These are phyloP conservation scores for Ciconia boyciana DNA, from an alignment of 2,113 vertebrate genomes.

Conservation along the genomic window DNA sequence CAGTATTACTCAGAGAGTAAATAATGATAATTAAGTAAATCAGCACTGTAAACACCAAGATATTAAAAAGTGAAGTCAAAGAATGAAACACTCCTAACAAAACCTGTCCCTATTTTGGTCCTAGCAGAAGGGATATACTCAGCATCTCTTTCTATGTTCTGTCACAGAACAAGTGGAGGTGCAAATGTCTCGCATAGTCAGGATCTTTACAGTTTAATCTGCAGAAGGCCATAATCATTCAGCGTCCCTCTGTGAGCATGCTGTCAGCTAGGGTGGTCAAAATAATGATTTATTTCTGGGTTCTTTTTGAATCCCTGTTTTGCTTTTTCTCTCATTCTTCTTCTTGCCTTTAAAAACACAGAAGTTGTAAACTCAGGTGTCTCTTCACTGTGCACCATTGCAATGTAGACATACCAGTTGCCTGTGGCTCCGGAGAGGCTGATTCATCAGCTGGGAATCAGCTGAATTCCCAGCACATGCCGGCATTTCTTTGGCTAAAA, in stretches of 20 bases:
- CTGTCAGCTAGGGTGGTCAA: background rate
- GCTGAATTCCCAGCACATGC: slow-evolving; percentile 19
- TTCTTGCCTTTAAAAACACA: background rate
- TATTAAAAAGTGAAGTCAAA: background rate
- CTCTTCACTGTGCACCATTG: background rate
- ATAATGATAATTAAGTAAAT: background rate
- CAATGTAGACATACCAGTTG: background rate
- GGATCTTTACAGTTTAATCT: background rate
- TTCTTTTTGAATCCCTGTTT: background rate
- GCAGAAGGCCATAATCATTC: background rate
- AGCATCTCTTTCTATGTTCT: background rate
- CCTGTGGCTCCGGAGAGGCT: background rate
- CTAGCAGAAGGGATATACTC: background rate
- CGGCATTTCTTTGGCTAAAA: background rate
- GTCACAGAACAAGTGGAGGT: background rate
- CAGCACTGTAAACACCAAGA: background rate
- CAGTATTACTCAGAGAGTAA: background rate
- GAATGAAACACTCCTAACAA: background rate
- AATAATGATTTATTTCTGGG: background rate
- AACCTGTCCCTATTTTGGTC: background rate
- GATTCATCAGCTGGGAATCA: background rate
- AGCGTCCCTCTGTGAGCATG: background rate
- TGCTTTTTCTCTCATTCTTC: background rate
- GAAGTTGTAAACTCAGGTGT: background rate
- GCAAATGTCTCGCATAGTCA: background rate